Evolutionary conservation across 2,113 vertebrate species (phyloP), one percentile per base, ranked within the genome.

Genomic region (Hypomesus transpacificus): DNA sequence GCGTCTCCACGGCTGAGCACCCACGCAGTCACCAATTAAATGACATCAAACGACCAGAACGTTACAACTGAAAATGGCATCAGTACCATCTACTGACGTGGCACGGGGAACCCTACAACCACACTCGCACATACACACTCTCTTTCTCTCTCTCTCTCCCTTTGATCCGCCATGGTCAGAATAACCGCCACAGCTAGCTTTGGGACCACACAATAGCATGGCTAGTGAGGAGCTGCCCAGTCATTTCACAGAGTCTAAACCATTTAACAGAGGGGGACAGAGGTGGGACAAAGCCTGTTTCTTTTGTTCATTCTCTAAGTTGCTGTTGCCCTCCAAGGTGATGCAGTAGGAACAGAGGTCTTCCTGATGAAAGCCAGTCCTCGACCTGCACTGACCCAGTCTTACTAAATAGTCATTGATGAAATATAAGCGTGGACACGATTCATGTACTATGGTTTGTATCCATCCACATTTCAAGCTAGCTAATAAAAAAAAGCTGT

Each of bases 11-110:
- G 60, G 67, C 74, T 58, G 59, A 68, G 69, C 61, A 63, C 64
- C 62, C 73, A 68, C 8, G 71, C 65, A 68, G 65, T 18, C 24
- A 9, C 69, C 73, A 62, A 77, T 79, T 78, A 72, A 85, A 80
- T 67, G 18, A 71, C 78, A 75, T 75, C 66, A 70, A 74, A 72
- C 59, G 14, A 50, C 18, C 68, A 57, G 53, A 52, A 21, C 20
- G 2, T 70, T 76, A 31, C 54, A 51, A 52, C 62, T 13, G 68
- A 63, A 39, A 50, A 11, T 16, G 14, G 20, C n/a, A 24, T 21
- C 51, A 13, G 5, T 34, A 59, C 51, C 57, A 50, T 75, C 64
- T 26, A 57, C n/a, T 18, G 22, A 21, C 14, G 22, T 16, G 26
- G 56, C 24, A 60, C 5, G 26, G 65, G 39, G 59, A 18, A 22